These are phyloP conservation scores for Paracentrotus lividus DNA, from an alignment of 53 echinoderm and acorn worm species.

Conservation along the genomic window DNA sequence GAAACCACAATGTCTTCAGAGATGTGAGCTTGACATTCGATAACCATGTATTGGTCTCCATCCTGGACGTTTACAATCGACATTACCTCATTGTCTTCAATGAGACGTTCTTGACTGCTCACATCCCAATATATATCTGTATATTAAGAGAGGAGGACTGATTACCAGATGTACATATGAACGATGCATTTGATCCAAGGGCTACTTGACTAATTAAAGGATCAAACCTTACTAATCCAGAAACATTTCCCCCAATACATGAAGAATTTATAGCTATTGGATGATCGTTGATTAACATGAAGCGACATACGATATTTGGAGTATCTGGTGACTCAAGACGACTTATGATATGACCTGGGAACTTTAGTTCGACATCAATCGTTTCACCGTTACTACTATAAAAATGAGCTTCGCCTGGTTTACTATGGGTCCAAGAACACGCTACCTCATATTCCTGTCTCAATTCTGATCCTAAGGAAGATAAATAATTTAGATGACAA, in stretches of 20 bases:
- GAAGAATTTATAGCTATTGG: background rate
- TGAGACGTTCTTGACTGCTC: background rate
- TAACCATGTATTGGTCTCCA: background rate
- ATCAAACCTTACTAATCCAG: slow-evolving; percentile 7
- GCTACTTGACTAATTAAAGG: slow-evolving; percentile 10
- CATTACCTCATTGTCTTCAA: background rate
- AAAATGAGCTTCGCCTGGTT: background rate
- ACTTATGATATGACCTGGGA: background rate
- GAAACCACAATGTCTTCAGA: background rate
- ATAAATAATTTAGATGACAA: background rate
- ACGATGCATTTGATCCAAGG: slow-evolving; percentile 7
- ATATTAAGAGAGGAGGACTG: background rate
- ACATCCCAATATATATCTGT: background rate
- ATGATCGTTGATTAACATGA: background rate
- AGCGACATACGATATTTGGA: background rate
- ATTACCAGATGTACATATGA: background rate
- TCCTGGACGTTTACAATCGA: slow-evolving; percentile 7
- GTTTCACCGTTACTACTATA: background rate
- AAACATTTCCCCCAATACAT: background rate
- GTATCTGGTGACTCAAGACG: background rate
- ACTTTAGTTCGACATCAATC: background rate
- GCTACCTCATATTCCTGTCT: background rate
- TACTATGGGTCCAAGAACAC: background rate
- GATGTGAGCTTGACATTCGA: slow-evolving; percentile 28
- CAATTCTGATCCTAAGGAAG: background rate